Evolutionary conservation across 1,140 invertebrate species (phyloP).

Genomic region (Brachystomella parvula): DNA sequence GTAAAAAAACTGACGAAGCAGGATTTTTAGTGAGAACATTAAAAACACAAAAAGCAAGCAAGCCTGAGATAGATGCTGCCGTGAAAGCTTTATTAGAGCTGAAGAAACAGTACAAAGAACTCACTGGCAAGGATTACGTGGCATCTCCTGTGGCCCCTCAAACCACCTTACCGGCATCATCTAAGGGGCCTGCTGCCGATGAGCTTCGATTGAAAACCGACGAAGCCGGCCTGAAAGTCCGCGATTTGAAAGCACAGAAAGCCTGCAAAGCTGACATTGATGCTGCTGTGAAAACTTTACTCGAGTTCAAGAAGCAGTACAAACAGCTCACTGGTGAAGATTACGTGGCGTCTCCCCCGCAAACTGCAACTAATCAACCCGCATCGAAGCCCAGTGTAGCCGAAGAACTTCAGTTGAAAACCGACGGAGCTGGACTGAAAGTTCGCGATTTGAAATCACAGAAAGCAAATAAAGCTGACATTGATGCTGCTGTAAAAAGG

Average conservation of each 20-base stretch:
- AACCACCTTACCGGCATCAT: slow-evolving; percentile 5
- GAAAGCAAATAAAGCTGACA: slow-evolving; percentile 51
- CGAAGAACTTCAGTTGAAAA: slow-evolving; percentile 23
- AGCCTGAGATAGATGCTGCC: slow-evolving; percentile 39
- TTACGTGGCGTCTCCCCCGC: slow-evolving; percentile 12
- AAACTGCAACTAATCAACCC: neutral
- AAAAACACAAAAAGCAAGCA: slow-evolving; percentile 28
- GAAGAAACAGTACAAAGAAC: slow-evolving; percentile 39
- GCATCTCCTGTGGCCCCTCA: neutral
- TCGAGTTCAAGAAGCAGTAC: slow-evolving; percentile 39
- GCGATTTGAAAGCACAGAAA: slow-evolving; percentile 25
- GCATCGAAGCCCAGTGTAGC: neutral
- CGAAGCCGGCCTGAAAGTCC: slow-evolving; percentile 40
- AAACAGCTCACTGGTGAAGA: slow-evolving; percentile 40
- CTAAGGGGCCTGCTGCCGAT: slow-evolving; percentile 13
- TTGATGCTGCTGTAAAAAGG: slow-evolving; percentile 55
- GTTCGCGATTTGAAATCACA: slow-evolving; percentile 61
- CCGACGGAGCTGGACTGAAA: slow-evolving; percentile 55
- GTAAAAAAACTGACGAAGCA: slow-evolving; percentile 38
- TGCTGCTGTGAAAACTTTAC: slow-evolving; percentile 44
- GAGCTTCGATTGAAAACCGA: slow-evolving; percentile 23
- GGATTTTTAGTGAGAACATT: slow-evolving; percentile 37
- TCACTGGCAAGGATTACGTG: slow-evolving; percentile 39
- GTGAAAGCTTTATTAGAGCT: slow-evolving; percentile 44
- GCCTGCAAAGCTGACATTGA: slow-evolving; percentile 37